A percentile compares a stretch with the other conserved stretches of the same genome.
These are phyloP conservation scores for Brachionus manjavacas DNA, from an alignment of 1,140 invertebrate species.

Conservation along the genomic window DNA sequence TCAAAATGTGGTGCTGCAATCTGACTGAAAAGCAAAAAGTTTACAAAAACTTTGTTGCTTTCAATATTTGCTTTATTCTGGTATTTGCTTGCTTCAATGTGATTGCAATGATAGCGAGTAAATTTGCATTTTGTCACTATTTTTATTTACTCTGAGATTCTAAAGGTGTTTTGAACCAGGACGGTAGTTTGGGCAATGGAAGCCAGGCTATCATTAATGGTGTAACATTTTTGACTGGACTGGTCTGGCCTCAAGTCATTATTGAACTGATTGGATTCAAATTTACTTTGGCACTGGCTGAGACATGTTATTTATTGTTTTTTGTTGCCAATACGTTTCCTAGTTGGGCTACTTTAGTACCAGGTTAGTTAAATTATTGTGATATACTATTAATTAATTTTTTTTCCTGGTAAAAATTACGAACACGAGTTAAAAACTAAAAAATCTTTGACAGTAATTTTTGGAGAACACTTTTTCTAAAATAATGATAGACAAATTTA, in stretches of 20 bases:
- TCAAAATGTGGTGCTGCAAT: neutral
- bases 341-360: constrained; percentile 6
- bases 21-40: constrained; percentile 10
- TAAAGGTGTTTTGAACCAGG: constrained; percentile 28
- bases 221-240: constrained; percentile 7
- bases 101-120: constrained; percentile 24
- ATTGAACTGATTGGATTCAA: constrained; percentile 41
- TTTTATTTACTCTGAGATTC: neutral
- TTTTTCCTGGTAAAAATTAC: too few species aligned
- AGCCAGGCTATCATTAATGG: constrained; percentile 17
- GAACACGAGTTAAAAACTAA: too few species aligned
- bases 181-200: constrained; percentile 39
- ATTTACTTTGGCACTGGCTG: constrained; percentile 4
- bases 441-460: too few species aligned
- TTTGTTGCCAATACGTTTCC: constrained; percentile 33
- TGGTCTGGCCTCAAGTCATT: constrained; percentile 12
- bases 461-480: too few species aligned
- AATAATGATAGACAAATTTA: too few species aligned
- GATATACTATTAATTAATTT: too few species aligned
- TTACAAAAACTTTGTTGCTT: constrained; percentile 25
- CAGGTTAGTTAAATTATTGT: too few species aligned
- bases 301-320: neutral
- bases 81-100: constrained; percentile 14
- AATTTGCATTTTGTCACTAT: neutral
- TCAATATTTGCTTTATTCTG: constrained; percentile 28